These are phyloP conservation scores for Eustalomyia histrio DNA, from an alignment of 2,888 invertebrate genomes.

Conservation along the genomic window DNA sequence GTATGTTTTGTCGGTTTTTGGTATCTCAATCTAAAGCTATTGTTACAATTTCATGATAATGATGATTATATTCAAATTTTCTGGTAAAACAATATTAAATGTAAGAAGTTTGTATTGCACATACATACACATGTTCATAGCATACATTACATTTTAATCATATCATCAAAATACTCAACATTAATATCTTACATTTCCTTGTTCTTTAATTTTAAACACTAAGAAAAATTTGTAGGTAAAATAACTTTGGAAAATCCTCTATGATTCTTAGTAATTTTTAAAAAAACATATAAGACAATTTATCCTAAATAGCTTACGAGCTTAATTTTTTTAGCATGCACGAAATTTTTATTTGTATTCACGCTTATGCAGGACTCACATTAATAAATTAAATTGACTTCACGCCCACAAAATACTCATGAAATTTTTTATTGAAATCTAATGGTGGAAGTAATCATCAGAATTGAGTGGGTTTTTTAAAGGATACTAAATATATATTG, in stretches of 20 bases:
- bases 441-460: too few species aligned
- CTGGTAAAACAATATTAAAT: conserved; percentile 51
- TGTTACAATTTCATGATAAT: conserved; percentile 38
- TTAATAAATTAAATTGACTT: too few species aligned
- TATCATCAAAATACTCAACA: conserved; percentile 26
- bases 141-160: conserved; percentile 26
- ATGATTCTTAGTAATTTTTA: too few species aligned
- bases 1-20: not conserved
- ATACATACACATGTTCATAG: conserved; percentile 18
- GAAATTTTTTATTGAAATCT: too few species aligned
- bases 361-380: too few species aligned
- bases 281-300: too few species aligned
- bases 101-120: not conserved
- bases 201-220: not conserved
- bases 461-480: too few species aligned
- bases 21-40: conserved; percentile 7
- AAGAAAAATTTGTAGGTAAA: not conserved
- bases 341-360: too few species aligned
- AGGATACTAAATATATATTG: too few species aligned
- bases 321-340: too few species aligned
- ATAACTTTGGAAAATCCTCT: not conserved
- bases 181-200: conserved; percentile 18
- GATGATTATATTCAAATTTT: conserved; percentile 44
- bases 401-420: too few species aligned
- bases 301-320: too few species aligned